Evolutionary conservation across 1,140 invertebrate species (phyloP).

Genomic region (Lepidurus arcticus): DNA sequence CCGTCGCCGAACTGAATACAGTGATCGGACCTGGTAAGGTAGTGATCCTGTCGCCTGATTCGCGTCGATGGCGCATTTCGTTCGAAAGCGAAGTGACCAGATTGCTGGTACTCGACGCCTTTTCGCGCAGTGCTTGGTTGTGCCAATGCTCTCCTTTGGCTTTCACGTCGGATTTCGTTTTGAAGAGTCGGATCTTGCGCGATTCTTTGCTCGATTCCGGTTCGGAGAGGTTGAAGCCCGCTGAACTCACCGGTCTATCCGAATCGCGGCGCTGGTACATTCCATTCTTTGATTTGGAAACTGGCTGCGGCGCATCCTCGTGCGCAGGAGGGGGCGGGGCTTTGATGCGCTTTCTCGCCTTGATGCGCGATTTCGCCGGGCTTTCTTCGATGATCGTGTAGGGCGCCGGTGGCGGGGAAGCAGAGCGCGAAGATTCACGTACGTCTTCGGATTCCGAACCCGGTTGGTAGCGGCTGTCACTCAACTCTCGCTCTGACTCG

Average conservation of each 20-base stretch:
- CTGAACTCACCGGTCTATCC: neutral
- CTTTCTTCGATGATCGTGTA: conserved; percentile 18
- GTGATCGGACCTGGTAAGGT: conserved; percentile 10
- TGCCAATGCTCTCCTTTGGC: neutral
- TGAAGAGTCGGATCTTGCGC: neutral
- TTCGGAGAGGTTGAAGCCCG: neutral
- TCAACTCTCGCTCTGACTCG: neutral
- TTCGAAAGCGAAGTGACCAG: neutral
- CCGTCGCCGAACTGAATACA: neutral
- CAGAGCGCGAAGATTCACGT: neutral
- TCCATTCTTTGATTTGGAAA: neutral
- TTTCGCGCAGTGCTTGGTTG: neutral
- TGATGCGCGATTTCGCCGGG: conserved; percentile 22
- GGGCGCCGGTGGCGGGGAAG: neutral
- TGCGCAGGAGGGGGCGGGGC: conserved; percentile 12
- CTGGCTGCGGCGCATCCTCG: neutral
- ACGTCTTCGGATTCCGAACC: conserved; percentile 23
- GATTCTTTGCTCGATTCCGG: neutral
- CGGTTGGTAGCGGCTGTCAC: neutral
- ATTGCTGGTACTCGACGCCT: conserved; percentile 23
- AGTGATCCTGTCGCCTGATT: neutral
- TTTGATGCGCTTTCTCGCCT: neutral
- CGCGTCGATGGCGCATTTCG: neutral
- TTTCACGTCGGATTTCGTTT: neutral
- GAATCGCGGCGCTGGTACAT: conserved; percentile 11